phyloP scores from a whole-genome alignment of 1,140 invertebrate genomes.

The Harpegnathos saltator region DNA sequence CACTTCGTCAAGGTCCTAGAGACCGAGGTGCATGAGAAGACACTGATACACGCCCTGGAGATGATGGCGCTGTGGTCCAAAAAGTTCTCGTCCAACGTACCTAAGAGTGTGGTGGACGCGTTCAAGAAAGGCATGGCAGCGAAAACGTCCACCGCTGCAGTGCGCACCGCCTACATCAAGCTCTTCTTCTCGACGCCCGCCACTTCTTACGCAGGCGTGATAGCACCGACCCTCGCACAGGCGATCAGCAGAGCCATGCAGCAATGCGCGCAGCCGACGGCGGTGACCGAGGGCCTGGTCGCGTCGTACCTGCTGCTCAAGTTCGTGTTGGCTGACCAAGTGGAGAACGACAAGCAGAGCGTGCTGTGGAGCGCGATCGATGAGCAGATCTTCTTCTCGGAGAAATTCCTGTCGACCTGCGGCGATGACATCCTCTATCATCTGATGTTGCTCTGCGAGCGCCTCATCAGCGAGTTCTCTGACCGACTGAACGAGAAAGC shows the following conservation, averaged over 20 bases:
- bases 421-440: slow-evolving; percentile 89
- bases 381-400: slow-evolving; percentile 93
- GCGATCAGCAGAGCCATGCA: slow-evolving; percentile 80
- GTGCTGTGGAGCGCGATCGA: slow-evolving; percentile 90
- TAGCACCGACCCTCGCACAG: slow-evolving; percentile 80
- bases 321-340: slow-evolving; percentile 86
- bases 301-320: slow-evolving; percentile 91
- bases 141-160: slow-evolving; percentile 92
- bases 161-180: slow-evolving; percentile 90
- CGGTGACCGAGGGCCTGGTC: slow-evolving; percentile 92
- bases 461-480: slow-evolving; percentile 88
- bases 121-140: slow-evolving; percentile 93
- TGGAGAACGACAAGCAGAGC: slow-evolving; percentile 87
- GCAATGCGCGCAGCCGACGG: slow-evolving; percentile 85
- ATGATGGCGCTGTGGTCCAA: slow-evolving; percentile 93
- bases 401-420: slow-evolving; percentile 91
- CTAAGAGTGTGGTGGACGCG: slow-evolving; percentile 90
- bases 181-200: slow-evolving; percentile 77
- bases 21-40: slow-evolving; percentile 97
- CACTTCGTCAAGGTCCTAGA: slow-evolving; percentile 93
- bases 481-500: slow-evolving; percentile 87
- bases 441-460: slow-evolving; percentile 88
- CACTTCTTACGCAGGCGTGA: slow-evolving; percentile 69
- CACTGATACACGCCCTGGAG: slow-evolving; percentile 92
- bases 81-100: slow-evolving; percentile 89